Conservation (phyloP, 2,797 vertebrate species). For the Arrhamphus sclerolepis region DNA sequence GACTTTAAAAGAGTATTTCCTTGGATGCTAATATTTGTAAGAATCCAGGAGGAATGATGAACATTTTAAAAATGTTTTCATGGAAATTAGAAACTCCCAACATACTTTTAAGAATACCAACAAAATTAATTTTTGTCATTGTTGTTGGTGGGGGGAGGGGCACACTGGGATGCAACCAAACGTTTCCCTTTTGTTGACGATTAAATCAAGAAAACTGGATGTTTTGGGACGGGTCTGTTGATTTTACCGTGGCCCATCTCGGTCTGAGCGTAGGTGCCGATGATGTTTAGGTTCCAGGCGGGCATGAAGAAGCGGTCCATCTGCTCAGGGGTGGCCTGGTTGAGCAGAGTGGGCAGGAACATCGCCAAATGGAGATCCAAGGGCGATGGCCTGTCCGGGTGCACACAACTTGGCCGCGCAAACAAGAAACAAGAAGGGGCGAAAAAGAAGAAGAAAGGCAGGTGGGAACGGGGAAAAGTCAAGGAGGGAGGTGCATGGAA, state of each 20-base stretch:
- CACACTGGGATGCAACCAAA: too few species aligned
- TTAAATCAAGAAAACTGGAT: not conserved
- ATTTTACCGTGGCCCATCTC: conserved; percentile 99
- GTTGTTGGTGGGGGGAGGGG: too few species aligned
- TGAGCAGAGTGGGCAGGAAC: conserved; percentile 98
- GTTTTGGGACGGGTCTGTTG: conserved; percentile 27
- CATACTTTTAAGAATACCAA: too few species aligned
- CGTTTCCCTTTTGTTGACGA: too few species aligned
- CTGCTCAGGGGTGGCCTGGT: conserved; percentile 94
- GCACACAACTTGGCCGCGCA: conserved; percentile 85
- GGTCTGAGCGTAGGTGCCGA: conserved; percentile 99
- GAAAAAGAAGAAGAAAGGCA: conserved; percentile 45
- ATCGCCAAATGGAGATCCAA: conserved; percentile 98
- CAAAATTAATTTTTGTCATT: too few species aligned
- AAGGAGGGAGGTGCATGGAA: not conserved
- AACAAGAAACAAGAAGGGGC: conserved; percentile 1
- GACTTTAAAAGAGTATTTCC: too few species aligned
- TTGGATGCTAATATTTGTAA: too few species aligned
- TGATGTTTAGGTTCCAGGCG: conserved; percentile 97
- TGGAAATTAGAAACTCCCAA: too few species aligned
- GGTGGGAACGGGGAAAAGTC: conserved; percentile 26
- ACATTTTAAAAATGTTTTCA: too few species aligned
- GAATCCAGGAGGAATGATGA: too few species aligned
- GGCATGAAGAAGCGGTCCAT: conserved; percentile 97
- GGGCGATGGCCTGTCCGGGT: conserved; percentile 87